A percentile compares a stretch with the other conserved stretches of the same genome.
Conservation (phyloP, 1,140 invertebrate genomes). For the Neodiprion lecontei region DNA sequence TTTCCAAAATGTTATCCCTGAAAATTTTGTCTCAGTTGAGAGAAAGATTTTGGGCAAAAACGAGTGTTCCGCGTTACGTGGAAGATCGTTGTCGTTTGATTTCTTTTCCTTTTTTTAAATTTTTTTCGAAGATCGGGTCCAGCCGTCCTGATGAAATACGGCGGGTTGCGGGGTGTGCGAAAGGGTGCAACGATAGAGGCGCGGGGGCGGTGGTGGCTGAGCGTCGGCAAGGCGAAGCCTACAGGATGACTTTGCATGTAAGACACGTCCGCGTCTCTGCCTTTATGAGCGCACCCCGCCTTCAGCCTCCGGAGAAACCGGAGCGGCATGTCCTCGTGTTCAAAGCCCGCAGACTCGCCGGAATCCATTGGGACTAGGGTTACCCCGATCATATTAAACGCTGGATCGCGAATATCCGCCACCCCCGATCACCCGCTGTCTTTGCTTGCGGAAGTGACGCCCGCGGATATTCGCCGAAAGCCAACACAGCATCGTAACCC, state of each 20-base stretch:
- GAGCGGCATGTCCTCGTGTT: background rate
- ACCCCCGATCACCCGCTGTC: conserved; percentile 3
- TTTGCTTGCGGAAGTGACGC: background rate
- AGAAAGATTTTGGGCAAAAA: no score
- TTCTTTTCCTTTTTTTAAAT: background rate
- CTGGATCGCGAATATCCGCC: conserved; percentile 5
- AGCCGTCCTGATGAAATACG: background rate
- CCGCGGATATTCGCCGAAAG: no score
- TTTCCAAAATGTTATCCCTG: no score
- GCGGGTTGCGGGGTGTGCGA: background rate
- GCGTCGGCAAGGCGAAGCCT: background rate
- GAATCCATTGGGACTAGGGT: conserved; percentile 35
- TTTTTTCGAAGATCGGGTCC: background rate
- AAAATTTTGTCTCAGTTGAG: no score
- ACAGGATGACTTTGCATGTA: conserved; percentile 51
- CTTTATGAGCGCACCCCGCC: conserved; percentile 57
- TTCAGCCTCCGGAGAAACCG: conserved; percentile 45
- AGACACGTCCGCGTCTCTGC: conserved; percentile 58
- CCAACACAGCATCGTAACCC: background rate
- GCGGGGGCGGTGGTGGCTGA: background rate
- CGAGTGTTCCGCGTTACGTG: no score
- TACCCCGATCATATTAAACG: conserved; percentile 43
- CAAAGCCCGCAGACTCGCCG: background rate
- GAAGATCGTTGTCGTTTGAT: background rate
- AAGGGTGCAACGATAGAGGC: background rate